phyloP scores from a whole-genome alignment of 2,888 invertebrate genomes.

The Drosophila stalkeri region DNA sequence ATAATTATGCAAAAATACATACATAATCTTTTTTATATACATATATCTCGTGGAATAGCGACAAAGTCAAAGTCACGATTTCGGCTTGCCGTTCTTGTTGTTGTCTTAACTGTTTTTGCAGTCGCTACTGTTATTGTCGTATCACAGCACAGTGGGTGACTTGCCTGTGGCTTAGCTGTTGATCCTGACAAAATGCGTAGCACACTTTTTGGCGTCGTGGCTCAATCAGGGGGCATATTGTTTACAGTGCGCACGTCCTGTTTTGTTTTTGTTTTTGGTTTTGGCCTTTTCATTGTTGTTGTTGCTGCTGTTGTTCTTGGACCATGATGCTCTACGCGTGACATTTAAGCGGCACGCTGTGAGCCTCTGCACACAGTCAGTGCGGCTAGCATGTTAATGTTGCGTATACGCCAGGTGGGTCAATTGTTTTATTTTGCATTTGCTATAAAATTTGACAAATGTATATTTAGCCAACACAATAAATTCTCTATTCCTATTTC shows the following conservation, averaged over 20 bases:
- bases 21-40: slow-evolving; percentile 4
- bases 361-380: slow-evolving; percentile 4
- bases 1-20: slow-evolving; percentile 68
- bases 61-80: slow-evolving; percentile 18
- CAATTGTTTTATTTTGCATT: slow-evolving; percentile 31
- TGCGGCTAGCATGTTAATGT: slow-evolving; percentile 17
- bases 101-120: not conserved
- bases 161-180: slow-evolving; percentile 47
- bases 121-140: slow-evolving; percentile 21
- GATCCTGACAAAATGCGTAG: slow-evolving; percentile 48
- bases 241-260: slow-evolving; percentile 10
- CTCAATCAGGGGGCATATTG: slow-evolving; percentile 10
- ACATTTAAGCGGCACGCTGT: slow-evolving; percentile 22
- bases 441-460: slow-evolving; percentile 2
- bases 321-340: slow-evolving; percentile 10
- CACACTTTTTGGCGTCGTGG: slow-evolving; percentile 39
- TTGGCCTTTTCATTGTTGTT: slow-evolving; percentile 1
- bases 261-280: slow-evolving; percentile 20
- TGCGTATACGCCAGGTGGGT: slow-evolving; percentile 46
- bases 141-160: slow-evolving; percentile 39
- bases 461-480: too few relatives aligned
- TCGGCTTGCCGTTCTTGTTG: slow-evolving; percentile 17
- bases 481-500: not conserved
- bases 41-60: slow-evolving; percentile 29
- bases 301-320: not conserved